Evolutionary conservation across 2,113 vertebrate genomes (phyloP).

Genomic region (Pygoscelis adeliae): DNA sequence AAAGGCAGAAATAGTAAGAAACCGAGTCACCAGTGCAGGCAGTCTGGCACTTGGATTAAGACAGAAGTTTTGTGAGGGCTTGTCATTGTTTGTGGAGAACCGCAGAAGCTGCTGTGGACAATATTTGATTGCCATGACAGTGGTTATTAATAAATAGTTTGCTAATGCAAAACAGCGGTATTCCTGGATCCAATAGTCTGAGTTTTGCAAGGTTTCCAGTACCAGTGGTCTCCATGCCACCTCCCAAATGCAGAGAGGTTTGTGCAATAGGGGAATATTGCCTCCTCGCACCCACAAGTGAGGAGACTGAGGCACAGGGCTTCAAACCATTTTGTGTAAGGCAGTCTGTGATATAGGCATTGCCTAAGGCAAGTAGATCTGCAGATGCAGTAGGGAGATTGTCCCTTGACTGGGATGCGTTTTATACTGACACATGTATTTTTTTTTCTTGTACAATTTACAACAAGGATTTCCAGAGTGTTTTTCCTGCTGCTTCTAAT

Average conservation of each 20-base stretch:
- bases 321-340: accelerated
- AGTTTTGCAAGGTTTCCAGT: background rate
- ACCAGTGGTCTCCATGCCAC: background rate
- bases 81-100: background rate
- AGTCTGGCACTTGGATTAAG: background rate
- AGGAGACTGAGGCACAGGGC: background rate
- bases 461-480: background rate
- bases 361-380: background rate
- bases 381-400: too few species aligned
- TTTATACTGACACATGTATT: background rate
- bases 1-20: background rate
- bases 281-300: background rate
- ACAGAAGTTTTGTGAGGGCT: background rate
- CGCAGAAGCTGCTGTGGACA: background rate
- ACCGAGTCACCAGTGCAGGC: background rate
- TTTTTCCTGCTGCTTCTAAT: background rate
- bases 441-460: background rate
- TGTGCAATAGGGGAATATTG: background rate
- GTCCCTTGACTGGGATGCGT: background rate
- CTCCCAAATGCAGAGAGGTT: background rate
- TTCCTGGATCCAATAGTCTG: background rate
- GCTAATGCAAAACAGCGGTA: background rate
- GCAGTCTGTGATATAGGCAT: background rate
- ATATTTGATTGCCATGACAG: background rate
- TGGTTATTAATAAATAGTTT: background rate